Conservation (phyloP, 1,140 invertebrate genomes). For the Drosophila leontia region DNA sequence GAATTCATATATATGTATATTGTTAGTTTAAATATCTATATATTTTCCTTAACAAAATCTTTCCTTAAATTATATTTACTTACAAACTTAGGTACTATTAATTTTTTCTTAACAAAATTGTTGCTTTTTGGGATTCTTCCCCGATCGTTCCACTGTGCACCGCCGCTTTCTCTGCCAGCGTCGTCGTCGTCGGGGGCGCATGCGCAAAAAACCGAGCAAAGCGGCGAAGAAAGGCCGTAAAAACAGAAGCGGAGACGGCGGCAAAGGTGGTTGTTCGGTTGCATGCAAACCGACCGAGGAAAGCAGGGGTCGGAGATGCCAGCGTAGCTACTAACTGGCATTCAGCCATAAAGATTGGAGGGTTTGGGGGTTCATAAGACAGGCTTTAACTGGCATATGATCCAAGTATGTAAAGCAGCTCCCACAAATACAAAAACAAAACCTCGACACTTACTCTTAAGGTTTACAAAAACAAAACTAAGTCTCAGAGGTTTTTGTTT, state of each 20-base stretch:
- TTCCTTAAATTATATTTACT: not conserved
- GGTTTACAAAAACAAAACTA: too few species aligned
- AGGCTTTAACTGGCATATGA: not conserved
- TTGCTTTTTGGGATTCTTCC: not conserved
- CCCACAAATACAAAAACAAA: too few species aligned
- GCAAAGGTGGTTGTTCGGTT: slow-evolving; percentile 14
- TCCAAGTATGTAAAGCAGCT: not conserved
- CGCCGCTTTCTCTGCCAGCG: slow-evolving; percentile 6
- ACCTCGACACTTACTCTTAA: too few species aligned
- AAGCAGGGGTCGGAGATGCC: slow-evolving; percentile 10
- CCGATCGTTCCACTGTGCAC: slow-evolving; percentile 12
- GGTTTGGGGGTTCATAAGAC: not conserved
- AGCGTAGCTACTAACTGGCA: not conserved
- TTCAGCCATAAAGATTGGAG: not conserved
- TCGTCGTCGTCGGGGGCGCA: slow-evolving; percentile 25
- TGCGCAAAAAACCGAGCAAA: slow-evolving; percentile 44
- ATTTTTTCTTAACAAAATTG: not conserved
- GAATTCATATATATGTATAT: not conserved
- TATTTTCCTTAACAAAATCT: not conserved
- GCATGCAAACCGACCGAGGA: slow-evolving; percentile 29
- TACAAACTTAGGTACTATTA: too few species aligned
- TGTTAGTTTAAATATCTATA: too few species aligned
- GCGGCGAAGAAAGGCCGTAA: slow-evolving; percentile 29
- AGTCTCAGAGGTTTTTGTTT: too few species aligned
- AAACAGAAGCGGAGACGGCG: slow-evolving; percentile 28